phyloP scores from a whole-genome alignment of 2,888 invertebrate species.

The Chesias legatella region DNA sequence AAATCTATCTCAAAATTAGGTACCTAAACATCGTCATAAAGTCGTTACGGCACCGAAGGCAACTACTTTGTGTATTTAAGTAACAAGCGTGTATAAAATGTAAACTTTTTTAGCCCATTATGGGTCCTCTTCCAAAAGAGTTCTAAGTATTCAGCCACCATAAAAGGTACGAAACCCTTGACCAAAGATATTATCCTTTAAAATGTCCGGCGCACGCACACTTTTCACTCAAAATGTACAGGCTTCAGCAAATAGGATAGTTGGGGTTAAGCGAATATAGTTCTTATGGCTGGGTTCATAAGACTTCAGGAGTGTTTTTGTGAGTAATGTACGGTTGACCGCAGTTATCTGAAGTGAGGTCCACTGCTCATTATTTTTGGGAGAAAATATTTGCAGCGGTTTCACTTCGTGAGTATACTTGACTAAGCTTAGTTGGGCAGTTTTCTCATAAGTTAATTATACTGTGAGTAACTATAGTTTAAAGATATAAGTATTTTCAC shows the following conservation, averaged over 20 bases:
- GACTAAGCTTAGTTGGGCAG: constrained; percentile 18
- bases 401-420: constrained; percentile 48
- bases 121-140: constrained; percentile 26
- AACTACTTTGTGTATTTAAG: too few relatives aligned
- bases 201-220: constrained; percentile 51
- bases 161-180: constrained; percentile 37
- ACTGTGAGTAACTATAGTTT: too few relatives aligned
- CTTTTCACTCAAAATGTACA: constrained; percentile 43
- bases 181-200: constrained; percentile 51
- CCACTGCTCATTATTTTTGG: constrained; percentile 60
- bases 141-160: constrained; percentile 27
- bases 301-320: constrained; percentile 11
- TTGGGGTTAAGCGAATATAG: constrained; percentile 7
- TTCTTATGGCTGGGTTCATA: constrained; percentile 16
- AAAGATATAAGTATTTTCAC: too few relatives aligned
- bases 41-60: too few relatives aligned
- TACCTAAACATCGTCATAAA: too few relatives aligned
- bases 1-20: too few relatives aligned
- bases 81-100: too few relatives aligned
- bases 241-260: constrained; percentile 13
- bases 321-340: constrained; percentile 31
- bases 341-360: constrained; percentile 54
- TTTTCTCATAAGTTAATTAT: constrained; percentile 13
- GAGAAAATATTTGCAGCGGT: constrained; percentile 58
- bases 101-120: constrained; percentile 25